These are phyloP conservation scores for Mamestra brassicae DNA, from an alignment of 2,888 invertebrate genomes.

Conservation along the genomic window DNA sequence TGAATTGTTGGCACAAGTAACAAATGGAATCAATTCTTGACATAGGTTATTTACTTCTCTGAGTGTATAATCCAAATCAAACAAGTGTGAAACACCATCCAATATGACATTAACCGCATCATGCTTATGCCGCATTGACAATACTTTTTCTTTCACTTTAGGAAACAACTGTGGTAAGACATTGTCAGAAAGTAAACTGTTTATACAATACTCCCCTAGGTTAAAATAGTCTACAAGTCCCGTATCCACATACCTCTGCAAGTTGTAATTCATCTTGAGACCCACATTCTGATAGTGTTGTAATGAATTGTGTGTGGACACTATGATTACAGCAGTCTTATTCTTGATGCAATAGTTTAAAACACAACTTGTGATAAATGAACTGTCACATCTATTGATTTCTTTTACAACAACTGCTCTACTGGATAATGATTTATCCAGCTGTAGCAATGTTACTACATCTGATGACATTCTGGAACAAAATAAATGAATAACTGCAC, in stretches of 20 bases:
- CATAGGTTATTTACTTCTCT: slow-evolving; percentile 88
- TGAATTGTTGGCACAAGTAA: slow-evolving; percentile 76
- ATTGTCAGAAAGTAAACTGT: slow-evolving; percentile 69
- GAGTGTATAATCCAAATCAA: slow-evolving; percentile 91
- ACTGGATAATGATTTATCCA: slow-evolving; percentile 90
- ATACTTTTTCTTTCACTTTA: slow-evolving; percentile 82
- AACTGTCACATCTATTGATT: slow-evolving; percentile 93
- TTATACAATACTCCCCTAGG: slow-evolving; percentile 76
- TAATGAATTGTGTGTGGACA: slow-evolving; percentile 93
- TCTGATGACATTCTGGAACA: slow-evolving; percentile 91
- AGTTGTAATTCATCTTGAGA: slow-evolving; percentile 93
- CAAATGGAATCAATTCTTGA: slow-evolving; percentile 83
- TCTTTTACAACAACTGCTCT: slow-evolving; percentile 93
- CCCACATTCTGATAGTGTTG: slow-evolving; percentile 94
- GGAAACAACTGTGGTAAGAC: slow-evolving; percentile 82
- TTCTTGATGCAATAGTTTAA: slow-evolving; percentile 92
- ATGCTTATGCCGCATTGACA: slow-evolving; percentile 77
- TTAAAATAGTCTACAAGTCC: slow-evolving; percentile 80
- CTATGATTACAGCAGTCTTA: slow-evolving; percentile 91
- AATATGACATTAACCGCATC: slow-evolving; percentile 91
- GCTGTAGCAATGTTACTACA: slow-evolving; percentile 92
- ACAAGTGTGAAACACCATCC: slow-evolving; percentile 94
- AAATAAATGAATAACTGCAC: slow-evolving; percentile 37
- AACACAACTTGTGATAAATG: slow-evolving; percentile 93
- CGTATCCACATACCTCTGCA: slow-evolving; percentile 86